Conservation (phyloP, 1,140 invertebrate genomes). For the fruit fly (Drosophila melanogaster) region Release_6_plus_ISO1_MT NT_033777.3:19136001-19136500, state of each 20-base stretch:
- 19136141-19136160: slow-evolving; percentile 87
- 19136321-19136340: slow-evolving; percentile 41
- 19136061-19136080: slow-evolving; percentile 90
- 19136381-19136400: slow-evolving; percentile 85
- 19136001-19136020: slow-evolving; percentile 85
- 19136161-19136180: slow-evolving; percentile 87
- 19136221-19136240: slow-evolving; percentile 86
- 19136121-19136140: slow-evolving; percentile 84
- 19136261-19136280: slow-evolving; percentile 50
- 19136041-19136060: slow-evolving; percentile 88
- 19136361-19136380: slow-evolving; percentile 84
- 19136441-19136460: slow-evolving; percentile 26
- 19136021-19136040: slow-evolving; percentile 87
- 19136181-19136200: slow-evolving; percentile 87
- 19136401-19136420: slow-evolving; percentile 84
- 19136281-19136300: slow-evolving; percentile 66
- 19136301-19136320: slow-evolving; percentile 61
- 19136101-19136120: slow-evolving; percentile 85
- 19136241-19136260: slow-evolving; percentile 85
- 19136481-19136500: neutral
- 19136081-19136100: slow-evolving; percentile 89
- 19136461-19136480: neutral
- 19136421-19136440: slow-evolving; percentile 83
- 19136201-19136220: slow-evolving; percentile 88
- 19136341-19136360: slow-evolving; percentile 68